Conservation (phyloP, 2,113 vertebrate genomes). For the Brienomyrus brachyistius region DNA sequence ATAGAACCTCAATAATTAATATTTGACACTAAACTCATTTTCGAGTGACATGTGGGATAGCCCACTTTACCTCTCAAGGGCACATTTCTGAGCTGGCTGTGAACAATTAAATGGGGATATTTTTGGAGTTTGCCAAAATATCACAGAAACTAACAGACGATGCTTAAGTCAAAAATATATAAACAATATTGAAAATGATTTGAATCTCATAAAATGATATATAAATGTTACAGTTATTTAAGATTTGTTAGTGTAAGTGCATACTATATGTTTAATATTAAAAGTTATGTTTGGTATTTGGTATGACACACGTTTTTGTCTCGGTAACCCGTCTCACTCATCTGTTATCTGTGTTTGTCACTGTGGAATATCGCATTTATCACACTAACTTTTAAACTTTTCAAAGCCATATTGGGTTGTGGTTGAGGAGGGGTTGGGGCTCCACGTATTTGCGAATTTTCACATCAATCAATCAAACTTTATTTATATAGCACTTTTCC, state of each 20-base stretch:
- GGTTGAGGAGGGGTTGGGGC: not conserved
- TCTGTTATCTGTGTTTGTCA: not conserved
- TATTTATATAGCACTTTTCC: no score
- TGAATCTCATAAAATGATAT: not conserved
- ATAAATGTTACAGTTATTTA: not conserved
- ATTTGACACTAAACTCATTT: no score
- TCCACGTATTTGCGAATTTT: not conserved
- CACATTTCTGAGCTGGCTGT: not conserved
- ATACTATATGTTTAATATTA: not conserved
- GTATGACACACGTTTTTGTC: not conserved
- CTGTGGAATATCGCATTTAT: not conserved
- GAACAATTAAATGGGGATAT: not conserved
- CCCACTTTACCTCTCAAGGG: no score
- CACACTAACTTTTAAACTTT: not conserved
- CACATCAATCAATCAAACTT: not conserved
- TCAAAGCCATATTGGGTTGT: not conserved
- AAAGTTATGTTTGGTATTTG: not conserved
- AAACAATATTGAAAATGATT: not conserved
- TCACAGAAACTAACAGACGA: not conserved
- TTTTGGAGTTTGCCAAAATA: not conserved
- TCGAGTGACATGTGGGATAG: no score
- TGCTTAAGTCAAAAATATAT: not conserved
- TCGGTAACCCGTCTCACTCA: not conserved
- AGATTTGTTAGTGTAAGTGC: not conserved
- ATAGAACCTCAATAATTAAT: no score